Evolutionary conservation across 2,113 vertebrate genomes (phyloP), one percentile per base, ranked within the genome.

Genomic region (Puffinus mauretanicus): DNA sequence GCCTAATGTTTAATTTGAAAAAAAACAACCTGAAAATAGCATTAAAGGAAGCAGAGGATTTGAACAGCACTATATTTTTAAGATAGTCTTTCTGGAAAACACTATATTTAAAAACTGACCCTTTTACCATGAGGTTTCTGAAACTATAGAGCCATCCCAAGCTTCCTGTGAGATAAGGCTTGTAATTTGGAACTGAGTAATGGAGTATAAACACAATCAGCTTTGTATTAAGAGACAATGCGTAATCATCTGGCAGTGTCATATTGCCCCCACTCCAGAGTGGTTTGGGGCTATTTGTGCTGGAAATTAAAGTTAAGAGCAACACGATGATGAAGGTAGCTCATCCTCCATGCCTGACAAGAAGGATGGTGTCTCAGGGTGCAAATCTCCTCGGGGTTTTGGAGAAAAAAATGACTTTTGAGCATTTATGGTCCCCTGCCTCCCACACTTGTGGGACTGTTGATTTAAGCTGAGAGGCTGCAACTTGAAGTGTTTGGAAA

Each of bases 1-100:
- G 96, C 85, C 96, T 96, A 97, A 98, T 98, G 97, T 98, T 98
- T 98, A 97, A 98, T 97, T 95, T 95, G 91, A 96, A 97, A 93
- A 60, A 83, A 84, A 89, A 97, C 92, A 96, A 96, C 77, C 97
- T 96, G 95, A 98, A 98, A 98, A 98, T 98, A 98, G 98, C 96
- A 96, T 94, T 96, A 96, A 97, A 98, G 97, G 98, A 98, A 98
- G 94, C 71, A 72, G 95, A 97, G 96, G 94, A 97, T 98, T 98
- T 98, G 96, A 98, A 96, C 94, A 96, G 96, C 95, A 94, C 96
- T 98, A 71, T 98, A 88, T 96, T 97, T 98, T 98, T 93, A 97
- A 97, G 96, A 97, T 38, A 93, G 94, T 91, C 55, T 81, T 96
- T 97, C 96, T 96, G 76, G 52, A 98, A 98, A 98, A 97, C 72